Evolutionary conservation across 2,113 vertebrate species (phyloP).

Genomic region (Laterallus jamaicensis): DNA sequence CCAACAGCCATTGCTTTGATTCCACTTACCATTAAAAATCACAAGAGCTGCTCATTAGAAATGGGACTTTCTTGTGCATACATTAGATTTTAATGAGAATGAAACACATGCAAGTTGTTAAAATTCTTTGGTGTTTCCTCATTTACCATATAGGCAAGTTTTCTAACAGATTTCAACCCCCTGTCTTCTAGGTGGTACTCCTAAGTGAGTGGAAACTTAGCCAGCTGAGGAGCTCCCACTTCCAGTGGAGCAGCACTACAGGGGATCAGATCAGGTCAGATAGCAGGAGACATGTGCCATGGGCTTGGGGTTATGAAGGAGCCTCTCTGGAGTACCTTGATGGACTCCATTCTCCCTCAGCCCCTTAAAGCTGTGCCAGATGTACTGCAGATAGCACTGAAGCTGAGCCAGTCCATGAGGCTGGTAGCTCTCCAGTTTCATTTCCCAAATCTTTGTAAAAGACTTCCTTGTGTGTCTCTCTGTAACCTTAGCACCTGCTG

Average conservation of each 20-base stretch:
- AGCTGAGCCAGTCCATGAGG: background rate
- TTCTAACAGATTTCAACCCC: background rate
- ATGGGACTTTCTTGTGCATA: background rate
- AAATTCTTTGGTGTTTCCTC: background rate
- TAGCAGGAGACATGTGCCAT: fast-evolving
- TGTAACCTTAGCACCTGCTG: background rate
- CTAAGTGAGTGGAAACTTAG: background rate
- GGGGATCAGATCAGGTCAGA: background rate
- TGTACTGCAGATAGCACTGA: background rate
- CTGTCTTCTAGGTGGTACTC: background rate
- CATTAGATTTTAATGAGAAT: background rate
- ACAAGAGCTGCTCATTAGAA: background rate
- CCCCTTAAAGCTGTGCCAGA: background rate
- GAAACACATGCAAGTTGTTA: background rate
- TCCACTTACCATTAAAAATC: background rate
- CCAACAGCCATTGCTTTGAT: background rate
- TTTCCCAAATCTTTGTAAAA: background rate
- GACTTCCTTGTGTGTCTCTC: background rate
- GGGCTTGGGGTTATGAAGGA: background rate
- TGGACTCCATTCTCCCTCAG: background rate
- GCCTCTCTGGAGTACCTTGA: background rate
- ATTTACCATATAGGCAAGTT: background rate
- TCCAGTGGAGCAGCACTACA: background rate
- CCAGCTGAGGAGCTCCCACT: background rate
- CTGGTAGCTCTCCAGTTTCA: background rate